Conservation (phyloP, 1,140 invertebrate species). For the Leptinotarsa lineolata region DNA sequence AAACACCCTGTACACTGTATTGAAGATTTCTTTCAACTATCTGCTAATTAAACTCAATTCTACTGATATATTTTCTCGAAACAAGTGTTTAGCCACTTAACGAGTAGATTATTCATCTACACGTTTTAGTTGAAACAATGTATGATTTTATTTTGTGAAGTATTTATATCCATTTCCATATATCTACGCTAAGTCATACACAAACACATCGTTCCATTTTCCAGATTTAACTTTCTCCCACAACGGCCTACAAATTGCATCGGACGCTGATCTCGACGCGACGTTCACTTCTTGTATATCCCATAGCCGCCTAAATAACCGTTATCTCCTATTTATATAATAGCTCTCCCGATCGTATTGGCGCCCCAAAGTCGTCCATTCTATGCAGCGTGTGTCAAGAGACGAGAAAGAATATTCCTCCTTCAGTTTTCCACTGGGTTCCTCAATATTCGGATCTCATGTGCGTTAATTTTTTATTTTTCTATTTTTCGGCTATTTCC, state of each 20-base stretch:
- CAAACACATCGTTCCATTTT: background rate
- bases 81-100: no score
- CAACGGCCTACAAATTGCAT: background rate
- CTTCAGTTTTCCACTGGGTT: background rate
- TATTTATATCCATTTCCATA: no score
- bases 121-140: no score
- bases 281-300: slow-evolving; percentile 1
- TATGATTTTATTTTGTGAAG: no score
- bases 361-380: background rate
- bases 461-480: background rate
- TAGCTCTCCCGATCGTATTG: background rate
- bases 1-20: no score
- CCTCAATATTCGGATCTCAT: background rate
- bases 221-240: background rate
- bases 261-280: background rate
- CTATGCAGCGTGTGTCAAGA: background rate
- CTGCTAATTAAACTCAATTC: no score
- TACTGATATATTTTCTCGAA: no score
- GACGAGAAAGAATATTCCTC: background rate
- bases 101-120: no score
- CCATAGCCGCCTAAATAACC: background rate
- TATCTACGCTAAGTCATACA: background rate
- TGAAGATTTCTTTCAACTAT: no score
- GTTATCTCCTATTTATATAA: slow-evolving; percentile 3
- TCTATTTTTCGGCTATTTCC: background rate